phyloP scores from a whole-genome alignment of 2,797 vertebrate genomes.

The Chrosomus eos region DNA sequence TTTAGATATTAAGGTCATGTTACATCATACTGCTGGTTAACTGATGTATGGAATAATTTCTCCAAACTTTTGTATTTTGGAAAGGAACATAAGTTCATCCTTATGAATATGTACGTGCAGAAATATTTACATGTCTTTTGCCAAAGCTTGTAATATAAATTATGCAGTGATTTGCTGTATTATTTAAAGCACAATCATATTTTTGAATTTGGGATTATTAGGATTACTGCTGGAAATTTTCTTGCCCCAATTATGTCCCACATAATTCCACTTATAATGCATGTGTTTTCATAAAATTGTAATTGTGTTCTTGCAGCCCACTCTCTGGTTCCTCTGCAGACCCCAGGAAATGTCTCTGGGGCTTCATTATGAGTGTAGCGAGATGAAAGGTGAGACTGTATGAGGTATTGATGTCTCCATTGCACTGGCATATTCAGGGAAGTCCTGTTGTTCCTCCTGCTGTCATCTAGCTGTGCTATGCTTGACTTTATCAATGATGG shows the following conservation, averaged over 20 bases:
- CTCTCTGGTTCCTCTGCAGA: slow-evolving; percentile 20
- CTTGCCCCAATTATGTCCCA: neutral
- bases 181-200: slow-evolving; percentile 15
- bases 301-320: neutral
- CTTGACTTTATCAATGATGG: slow-evolving; percentile 34
- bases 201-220: slow-evolving; percentile 24
- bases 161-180: neutral
- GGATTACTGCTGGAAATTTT: neutral
- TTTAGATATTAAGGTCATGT: neutral
- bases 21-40: neutral
- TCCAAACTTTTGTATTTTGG: neutral
- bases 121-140: neutral
- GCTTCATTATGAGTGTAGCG: slow-evolving; percentile 62
- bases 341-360: slow-evolving; percentile 40
- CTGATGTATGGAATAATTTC: neutral
- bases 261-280: neutral
- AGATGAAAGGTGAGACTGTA: slow-evolving; percentile 66
- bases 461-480: slow-evolving; percentile 23
- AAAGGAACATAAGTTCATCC: neutral
- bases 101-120: neutral
- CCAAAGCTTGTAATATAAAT: slow-evolving; percentile 12
- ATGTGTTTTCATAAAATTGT: slow-evolving; percentile 5
- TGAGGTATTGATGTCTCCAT: slow-evolving; percentile 62
- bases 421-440: slow-evolving; percentile 74
- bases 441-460: slow-evolving; percentile 60